These are phyloP conservation scores for Ranitomeya imitator DNA, from an alignment of 2,113 vertebrate species.

Conservation along the genomic window DNA sequence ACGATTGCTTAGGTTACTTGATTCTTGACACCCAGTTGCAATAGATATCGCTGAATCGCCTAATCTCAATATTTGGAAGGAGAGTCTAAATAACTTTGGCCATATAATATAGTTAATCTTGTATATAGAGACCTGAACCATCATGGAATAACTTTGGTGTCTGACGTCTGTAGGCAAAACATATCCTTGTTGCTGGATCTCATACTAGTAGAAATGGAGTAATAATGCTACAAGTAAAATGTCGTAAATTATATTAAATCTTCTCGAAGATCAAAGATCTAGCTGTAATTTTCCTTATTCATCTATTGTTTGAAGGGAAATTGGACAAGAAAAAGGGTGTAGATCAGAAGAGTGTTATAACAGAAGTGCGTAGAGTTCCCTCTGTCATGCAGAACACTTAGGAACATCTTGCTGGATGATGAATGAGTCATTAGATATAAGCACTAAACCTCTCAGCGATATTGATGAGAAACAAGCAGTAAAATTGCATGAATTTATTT, in stretches of 20 bases:
- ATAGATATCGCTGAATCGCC: too few species aligned
- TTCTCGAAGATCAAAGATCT: not conserved
- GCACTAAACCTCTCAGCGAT: conserved; percentile 3
- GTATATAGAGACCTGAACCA: too few species aligned
- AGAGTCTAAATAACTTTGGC: too few species aligned
- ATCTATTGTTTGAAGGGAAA: too few species aligned
- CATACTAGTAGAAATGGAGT: not conserved
- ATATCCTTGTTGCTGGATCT: too few species aligned
- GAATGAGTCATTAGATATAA: conserved; percentile 24
- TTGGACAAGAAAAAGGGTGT: not conserved
- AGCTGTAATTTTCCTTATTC: too few species aligned
- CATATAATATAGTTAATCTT: too few species aligned
- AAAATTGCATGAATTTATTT: conserved; percentile 32
- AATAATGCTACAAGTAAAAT: not conserved
- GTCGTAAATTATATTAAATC: not conserved
- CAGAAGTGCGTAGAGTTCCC: not conserved
- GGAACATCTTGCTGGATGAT: not conserved
- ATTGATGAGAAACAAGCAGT: conserved; percentile 25
- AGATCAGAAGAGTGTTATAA: not conserved
- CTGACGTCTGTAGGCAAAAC: too few species aligned
- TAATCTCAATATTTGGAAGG: too few species aligned
- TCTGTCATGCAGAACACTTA: not conserved
- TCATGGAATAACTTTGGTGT: too few species aligned
- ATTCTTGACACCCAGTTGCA: too few species aligned
- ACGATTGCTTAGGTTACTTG: too few species aligned